These are phyloP conservation scores for Sesamia inferens DNA, from an alignment of 2,888 invertebrate genomes.

Conservation along the genomic window DNA sequence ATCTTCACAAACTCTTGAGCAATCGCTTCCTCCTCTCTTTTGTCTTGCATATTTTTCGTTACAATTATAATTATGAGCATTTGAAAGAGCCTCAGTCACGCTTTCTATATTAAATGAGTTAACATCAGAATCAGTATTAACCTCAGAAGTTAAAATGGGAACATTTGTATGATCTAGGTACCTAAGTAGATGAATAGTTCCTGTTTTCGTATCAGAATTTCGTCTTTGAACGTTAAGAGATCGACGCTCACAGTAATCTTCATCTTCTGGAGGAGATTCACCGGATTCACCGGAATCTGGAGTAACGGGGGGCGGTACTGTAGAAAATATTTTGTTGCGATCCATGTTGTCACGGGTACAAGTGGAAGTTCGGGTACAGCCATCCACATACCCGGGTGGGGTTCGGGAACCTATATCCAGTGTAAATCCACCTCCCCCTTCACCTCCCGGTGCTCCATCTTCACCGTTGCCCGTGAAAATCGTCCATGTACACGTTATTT, in stretches of 20 bases:
- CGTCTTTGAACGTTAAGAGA: constrained; percentile 76
- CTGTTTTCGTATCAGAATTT: constrained; percentile 64
- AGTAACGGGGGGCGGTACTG: constrained; percentile 33
- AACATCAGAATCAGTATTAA: background rate
- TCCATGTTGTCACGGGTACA: constrained; percentile 83
- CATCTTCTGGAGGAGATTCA: constrained; percentile 67
- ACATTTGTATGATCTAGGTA: constrained; percentile 23
- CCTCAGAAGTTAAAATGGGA: background rate
- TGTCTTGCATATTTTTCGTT: constrained; percentile 59
- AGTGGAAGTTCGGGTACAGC: constrained; percentile 85
- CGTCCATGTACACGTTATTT: constrained; percentile 86
- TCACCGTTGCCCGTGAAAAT: constrained; percentile 68
- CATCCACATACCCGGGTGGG: constrained; percentile 84
- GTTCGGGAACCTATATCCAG: constrained; percentile 75
- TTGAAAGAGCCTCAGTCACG: constrained; percentile 22
- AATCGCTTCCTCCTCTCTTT: constrained; percentile 63
- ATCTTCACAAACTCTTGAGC: background rate
- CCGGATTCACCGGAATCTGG: constrained; percentile 25
- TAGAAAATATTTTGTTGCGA: constrained; percentile 76
- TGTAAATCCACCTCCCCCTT: constrained; percentile 24
- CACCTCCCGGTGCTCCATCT: constrained; percentile 65
- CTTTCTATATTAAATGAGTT: background rate
- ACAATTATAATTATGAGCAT: constrained; percentile 62
- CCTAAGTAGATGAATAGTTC: background rate
- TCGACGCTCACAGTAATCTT: constrained; percentile 85